Base-by-base conservation (phyloP, 2,888 invertebrate genomes). In the Cantharis lateralis region DNA sequence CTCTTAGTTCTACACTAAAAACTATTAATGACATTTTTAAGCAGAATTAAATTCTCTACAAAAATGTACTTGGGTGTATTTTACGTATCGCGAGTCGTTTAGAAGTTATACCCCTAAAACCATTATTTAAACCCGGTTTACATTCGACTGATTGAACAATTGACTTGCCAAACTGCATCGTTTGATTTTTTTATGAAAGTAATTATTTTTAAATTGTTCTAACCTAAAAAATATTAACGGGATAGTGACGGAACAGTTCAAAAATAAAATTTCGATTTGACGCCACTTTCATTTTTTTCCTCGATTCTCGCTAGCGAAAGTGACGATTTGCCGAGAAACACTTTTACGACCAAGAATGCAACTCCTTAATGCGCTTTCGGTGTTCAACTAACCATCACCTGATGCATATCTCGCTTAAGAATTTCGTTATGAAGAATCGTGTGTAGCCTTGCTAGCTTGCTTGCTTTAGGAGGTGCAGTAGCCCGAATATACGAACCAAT, bases 381-480 rank as follows among this genome's bases (percentile, higher is more conserved):
- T 87, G 87, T 87, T 84, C 84, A 81, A 84, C 84, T 48, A 48
- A 48, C 80, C 86, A 86, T 86, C 85, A 83, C 80, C 82, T 82
- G 87, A 87, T 87, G 86, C 85, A 87, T 86, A 87, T 87, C 87
- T 86, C 86, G 85, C 83, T 80, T 84, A 78, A 82, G 84, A 84
- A 86, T 86, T 86, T 87, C 85, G 80, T 81, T 82, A 81, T 81
- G 81, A 82, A 80, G 80, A 48, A 48, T 48, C 48, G 7, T n/a
- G 7, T n/a, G n/a, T n/a, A 28, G 26, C 26, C 24, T 24, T 24
- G 20, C 4, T 2, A 13, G 5, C 32, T 13, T 13, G 48, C 48
- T 48, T n/a, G 3, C 13, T 11, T 32, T 32, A 32, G 74, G 66
- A 13, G 18, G 32, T 48, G 48, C 48, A 48, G 48, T 48, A 48